Base-by-base conservation (phyloP, 2,113 vertebrate genomes). In the Zosterops lateralis region DNA sequence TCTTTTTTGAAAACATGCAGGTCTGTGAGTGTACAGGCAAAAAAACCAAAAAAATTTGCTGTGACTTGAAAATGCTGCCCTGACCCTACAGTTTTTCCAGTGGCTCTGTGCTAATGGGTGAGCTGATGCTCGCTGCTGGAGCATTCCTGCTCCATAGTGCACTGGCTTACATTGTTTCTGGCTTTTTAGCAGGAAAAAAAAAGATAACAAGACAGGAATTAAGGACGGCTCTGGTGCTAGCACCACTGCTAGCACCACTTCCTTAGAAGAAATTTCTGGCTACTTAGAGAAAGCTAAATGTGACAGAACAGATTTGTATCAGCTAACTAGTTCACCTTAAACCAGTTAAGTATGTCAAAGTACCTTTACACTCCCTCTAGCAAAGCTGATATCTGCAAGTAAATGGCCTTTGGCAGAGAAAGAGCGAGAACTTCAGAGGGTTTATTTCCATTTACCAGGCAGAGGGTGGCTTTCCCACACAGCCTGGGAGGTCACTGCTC, bases 241-340 rank as follows among this genome's bases (percentile, higher is more conserved):
- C 38, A 65, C 61, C 14, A 42, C 50, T 36, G 9, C 36, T 57
- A 42, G 36, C 38, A 38, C 38, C 11, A 4, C 17, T 64, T 76
- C 47, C 45, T 76, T 68, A 61, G 54, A 79, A 42, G 13, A 85
- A 34, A 47, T 70, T 83, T 90, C 20, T 76, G 64, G 42, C 54
- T 87, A 34, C 36, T 40, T 64, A 36, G 36, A 93, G 61, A 75
- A 87, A 38, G 61, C 17, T 28, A 42, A 78, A 64, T 58, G 32
- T 66, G 81, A 48, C 56, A 61, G 31, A 18, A 84, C 45, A 60
- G 45, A 65, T 92, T 87, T 70, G 25, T 54, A 53, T 92, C 17
- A 22, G 38, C 36, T 75, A 91, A 77, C 56, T 14, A 42, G 32
- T 82, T 84, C 66, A 40, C 58, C 60, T 91, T 92, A 60, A 67